These are phyloP conservation scores for Hyperoplus lanceolatus DNA, from an alignment of 2,797 vertebrate species.

Conservation along the genomic window DNA sequence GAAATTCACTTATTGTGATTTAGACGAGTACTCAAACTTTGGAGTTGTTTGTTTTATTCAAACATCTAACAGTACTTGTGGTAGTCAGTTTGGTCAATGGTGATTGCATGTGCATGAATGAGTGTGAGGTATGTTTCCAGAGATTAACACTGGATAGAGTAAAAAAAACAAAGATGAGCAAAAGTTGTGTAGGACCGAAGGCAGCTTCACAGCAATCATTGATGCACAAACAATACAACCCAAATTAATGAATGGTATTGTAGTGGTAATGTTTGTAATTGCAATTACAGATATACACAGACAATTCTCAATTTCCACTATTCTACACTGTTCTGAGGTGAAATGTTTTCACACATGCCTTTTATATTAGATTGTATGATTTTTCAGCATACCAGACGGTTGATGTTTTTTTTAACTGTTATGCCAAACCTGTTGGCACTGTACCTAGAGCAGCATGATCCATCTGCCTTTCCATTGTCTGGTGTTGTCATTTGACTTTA, in stretches of 20 bases:
- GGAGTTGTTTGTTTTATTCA: neutral
- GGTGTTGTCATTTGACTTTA: too few species aligned
- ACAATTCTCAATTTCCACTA: too few species aligned
- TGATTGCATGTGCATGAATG: constrained; percentile 3
- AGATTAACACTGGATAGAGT: neutral
- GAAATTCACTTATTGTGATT: neutral
- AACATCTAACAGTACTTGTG: neutral
- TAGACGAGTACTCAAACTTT: neutral
- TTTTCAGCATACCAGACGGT: too few species aligned
- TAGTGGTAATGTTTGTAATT: neutral
- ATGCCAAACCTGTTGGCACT: too few species aligned
- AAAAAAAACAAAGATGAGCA: neutral
- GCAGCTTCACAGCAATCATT: neutral
- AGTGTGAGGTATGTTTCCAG: neutral
- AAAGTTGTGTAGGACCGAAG: neutral
- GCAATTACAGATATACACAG: too few species aligned
- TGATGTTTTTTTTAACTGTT: too few species aligned
- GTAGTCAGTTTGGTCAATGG: neutral
- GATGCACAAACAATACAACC: neutral
- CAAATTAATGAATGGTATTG: neutral
- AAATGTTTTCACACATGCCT: too few species aligned
- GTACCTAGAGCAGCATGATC: too few species aligned
- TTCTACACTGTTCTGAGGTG: too few species aligned
- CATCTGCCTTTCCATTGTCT: too few species aligned
- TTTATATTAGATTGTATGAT: too few species aligned